A percentile compares a stretch with the other conserved stretches of the same genome.
Evolutionary conservation across 2,113 vertebrate species (phyloP).

Genomic region (Oxygymnocypris stewartii): DNA sequence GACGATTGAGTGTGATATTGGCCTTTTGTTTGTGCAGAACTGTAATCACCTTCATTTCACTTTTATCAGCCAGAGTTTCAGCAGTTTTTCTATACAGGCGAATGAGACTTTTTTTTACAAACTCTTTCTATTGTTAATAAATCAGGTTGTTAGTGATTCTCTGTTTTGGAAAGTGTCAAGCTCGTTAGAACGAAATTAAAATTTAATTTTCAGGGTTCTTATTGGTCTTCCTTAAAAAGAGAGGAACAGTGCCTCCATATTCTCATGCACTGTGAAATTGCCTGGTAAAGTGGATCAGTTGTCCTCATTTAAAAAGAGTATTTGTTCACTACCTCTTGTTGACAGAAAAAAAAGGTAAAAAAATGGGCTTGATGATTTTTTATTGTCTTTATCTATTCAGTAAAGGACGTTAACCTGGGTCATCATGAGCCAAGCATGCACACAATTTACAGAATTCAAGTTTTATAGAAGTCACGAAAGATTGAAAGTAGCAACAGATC

Average conservation of each 20-base stretch:
- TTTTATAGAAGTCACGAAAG: too few relatives aligned
- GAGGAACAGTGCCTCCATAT: not conserved
- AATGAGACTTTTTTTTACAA: not conserved
- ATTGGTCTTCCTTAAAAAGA: not conserved
- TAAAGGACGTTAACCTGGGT: too few relatives aligned
- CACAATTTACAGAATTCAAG: too few relatives aligned
- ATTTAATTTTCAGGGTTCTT: not conserved
- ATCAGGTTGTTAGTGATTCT: not conserved
- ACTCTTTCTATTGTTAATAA: not conserved
- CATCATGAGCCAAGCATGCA: too few relatives aligned
- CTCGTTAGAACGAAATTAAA: not conserved
- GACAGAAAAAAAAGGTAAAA: not conserved
- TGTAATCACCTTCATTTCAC: constrained; percentile 46
- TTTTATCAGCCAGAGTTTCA: constrained; percentile 15
- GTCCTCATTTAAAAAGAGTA: not conserved
- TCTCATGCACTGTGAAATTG: not conserved
- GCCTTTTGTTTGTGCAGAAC: constrained; percentile 49
- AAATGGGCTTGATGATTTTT: not conserved
- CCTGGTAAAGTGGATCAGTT: not conserved
- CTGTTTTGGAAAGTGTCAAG: not conserved
- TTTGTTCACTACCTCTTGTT: not conserved
- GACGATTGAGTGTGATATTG: constrained; percentile 17
- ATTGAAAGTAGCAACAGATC: too few relatives aligned
- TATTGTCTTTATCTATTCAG: not conserved
- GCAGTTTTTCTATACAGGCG: not conserved